Evolutionary conservation across 2,888 invertebrate genomes (phyloP).

Genomic region (Orchestes rusci): DNA sequence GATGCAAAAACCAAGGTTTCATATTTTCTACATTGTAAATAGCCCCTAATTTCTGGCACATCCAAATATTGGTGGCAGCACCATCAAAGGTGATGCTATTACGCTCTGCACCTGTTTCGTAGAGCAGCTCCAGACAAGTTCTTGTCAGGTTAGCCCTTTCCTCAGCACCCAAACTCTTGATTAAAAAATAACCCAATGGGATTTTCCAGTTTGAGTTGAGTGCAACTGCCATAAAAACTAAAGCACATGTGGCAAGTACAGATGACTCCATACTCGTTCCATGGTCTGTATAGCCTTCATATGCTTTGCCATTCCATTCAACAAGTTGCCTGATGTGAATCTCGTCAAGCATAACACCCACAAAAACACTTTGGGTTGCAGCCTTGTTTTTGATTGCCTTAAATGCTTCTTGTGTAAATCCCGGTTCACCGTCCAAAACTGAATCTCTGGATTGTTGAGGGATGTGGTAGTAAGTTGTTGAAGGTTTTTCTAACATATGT

Average conservation of each 20-base stretch:
- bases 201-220: not conserved
- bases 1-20: no score
- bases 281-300: not conserved
- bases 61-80: no score
- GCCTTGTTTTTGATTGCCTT: not conserved
- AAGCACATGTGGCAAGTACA: not conserved
- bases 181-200: not conserved
- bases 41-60: no score
- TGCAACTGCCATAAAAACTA: not conserved
- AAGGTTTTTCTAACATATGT: no score
- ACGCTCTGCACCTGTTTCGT: no score
- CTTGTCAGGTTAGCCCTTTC: no score
- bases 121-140: no score
- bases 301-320: not conserved
- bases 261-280: not conserved
- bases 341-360: not conserved
- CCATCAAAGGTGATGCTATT: no score
- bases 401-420: constrained; percentile 7
- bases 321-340: not conserved
- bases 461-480: constrained; percentile 8
- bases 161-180: no score
- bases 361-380: not conserved
- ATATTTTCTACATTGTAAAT: no score
- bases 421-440: constrained; percentile 4
- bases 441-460: constrained; percentile 3